phyloP scores from a whole-genome alignment of 2,888 invertebrate species.

The Venustoraphidia nigricollis region DNA sequence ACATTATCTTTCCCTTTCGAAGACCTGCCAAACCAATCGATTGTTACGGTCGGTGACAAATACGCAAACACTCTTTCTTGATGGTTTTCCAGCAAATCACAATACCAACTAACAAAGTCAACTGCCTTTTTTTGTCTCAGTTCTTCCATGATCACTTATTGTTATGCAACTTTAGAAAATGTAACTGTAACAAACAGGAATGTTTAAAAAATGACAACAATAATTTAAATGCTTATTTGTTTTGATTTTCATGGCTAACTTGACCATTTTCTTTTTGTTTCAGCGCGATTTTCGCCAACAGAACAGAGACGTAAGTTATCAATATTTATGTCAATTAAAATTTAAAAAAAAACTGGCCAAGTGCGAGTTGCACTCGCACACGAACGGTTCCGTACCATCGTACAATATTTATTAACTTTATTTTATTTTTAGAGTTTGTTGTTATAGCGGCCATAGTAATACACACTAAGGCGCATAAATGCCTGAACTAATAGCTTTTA shows the following conservation, averaged over 20 bases:
- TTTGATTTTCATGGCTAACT: background rate
- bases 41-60: constrained; percentile 24
- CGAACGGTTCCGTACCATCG: too few relatives aligned
- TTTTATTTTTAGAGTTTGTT: too few relatives aligned
- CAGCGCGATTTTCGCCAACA: constrained; percentile 23
- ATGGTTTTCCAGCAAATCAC: constrained; percentile 24
- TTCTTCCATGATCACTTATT: constrained; percentile 12
- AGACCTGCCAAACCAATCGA: constrained; percentile 51
- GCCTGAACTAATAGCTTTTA: too few relatives aligned
- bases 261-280: constrained; percentile 13
- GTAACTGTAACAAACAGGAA: background rate
- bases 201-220: background rate
- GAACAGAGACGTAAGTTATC: constrained; percentile 20
- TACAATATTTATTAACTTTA: too few relatives aligned
- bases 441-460: too few relatives aligned
- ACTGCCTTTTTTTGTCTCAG: constrained; percentile 19
- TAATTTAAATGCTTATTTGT: too few relatives aligned
- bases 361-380: too few relatives aligned
- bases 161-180: background rate
- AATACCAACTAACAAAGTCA: constrained; percentile 22
- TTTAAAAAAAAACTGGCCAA: too few relatives aligned
- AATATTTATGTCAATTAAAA: too few relatives aligned
- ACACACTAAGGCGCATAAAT: too few relatives aligned
- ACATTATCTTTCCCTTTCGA: constrained; percentile 42
- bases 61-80: constrained; percentile 19